Evolutionary conservation across 37 sponge, comb jelly and placozoan species (phyloP), one percentile per base, ranked within the genome.

Genomic region (Cladorhizidae sp.): DNA sequence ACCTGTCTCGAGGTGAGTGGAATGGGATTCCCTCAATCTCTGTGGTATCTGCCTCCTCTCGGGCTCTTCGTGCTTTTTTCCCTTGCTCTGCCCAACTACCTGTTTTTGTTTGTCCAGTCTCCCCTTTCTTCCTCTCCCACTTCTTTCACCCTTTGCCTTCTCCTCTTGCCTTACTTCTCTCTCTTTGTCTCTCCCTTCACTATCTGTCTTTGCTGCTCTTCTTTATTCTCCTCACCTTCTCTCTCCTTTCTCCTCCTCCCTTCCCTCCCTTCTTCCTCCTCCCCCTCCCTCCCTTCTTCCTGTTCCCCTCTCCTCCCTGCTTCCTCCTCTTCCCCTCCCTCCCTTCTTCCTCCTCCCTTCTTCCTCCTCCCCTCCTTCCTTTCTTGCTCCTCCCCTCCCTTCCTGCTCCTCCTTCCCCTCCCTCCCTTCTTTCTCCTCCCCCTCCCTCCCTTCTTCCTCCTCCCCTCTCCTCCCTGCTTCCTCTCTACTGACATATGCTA

Each of bases 1-100:
- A 78, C 52, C 5, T 90, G 90, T 37, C 52, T 90, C 20, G 74
- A 81, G 73, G 81, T 81, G 25, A 70, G 80, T 64, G n/a, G 51
- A 22, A 21, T 22, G 3, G 73, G n/a, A 9, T 68, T 57, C 76
- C 39, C 76, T 75, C 59, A 12, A 14, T 72, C 45, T 40, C 51
- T 38, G 52, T 20, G 2, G 12, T 39, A 6, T 58, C 59, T 58
- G 2, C 14, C 59, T 58, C 59, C 14, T 9, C 59, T 58, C 59
- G 6, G 18, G 6, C 20, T 58, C 68, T 49, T 43, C 23, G 45
- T 43, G 50, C 32, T 32, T 29, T 28, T 38, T 28, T 67, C 38
- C 26, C 38, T 29, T 25, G 3, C 68, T 6, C 5, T 20, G 5
- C 35, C 17, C 38, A 18, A 3, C 26, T 35, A 6, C 38, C 35